Percentiles rank a stretch among this genome's conserved stretches.
Conservation (phyloP, 2,797 vertebrate genomes). For the Australoheros facetus region DNA sequence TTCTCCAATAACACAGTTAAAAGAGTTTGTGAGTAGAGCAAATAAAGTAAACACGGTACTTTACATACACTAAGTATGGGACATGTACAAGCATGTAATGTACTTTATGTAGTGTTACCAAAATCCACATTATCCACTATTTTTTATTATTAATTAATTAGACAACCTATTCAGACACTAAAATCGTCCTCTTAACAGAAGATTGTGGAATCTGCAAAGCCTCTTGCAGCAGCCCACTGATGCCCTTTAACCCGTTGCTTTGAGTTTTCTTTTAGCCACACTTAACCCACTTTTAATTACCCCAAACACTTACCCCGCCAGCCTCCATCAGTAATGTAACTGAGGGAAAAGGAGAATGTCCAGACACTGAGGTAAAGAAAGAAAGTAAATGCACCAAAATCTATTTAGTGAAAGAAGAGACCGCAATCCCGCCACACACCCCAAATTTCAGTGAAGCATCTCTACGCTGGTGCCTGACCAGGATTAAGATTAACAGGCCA, state of each 20-base stretch:
- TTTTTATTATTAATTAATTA: background rate
- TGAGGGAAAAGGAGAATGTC: conserved; percentile 46
- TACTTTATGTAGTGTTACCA: background rate
- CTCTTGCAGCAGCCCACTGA: conserved; percentile 26
- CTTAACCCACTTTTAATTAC: conserved; percentile 62
- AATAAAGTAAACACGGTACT: background rate
- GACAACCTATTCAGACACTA: background rate
- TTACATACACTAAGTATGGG: background rate
- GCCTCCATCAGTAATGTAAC: conserved; percentile 43
- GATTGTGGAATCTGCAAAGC: conserved; percentile 47
- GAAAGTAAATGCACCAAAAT: conserved; percentile 12
- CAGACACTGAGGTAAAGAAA: conserved; percentile 41
- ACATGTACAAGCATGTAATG: background rate
- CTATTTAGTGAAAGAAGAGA: conserved; percentile 9
- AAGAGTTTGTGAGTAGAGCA: background rate
- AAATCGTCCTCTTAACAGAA: conserved; percentile 16
- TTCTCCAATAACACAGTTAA: background rate
- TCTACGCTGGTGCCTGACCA: conserved; percentile 2
- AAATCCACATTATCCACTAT: background rate
- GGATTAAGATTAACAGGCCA: conserved; percentile 35
- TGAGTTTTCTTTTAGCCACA: conserved; percentile 57
- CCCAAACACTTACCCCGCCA: conserved; percentile 37
- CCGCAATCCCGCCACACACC: conserved; percentile 16
- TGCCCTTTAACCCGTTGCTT: conserved; percentile 66
- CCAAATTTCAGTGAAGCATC: conserved; percentile 45